These are phyloP conservation scores for Dallia pectoralis DNA, from an alignment of 2,797 vertebrate species.

Conservation along the genomic window DNA sequence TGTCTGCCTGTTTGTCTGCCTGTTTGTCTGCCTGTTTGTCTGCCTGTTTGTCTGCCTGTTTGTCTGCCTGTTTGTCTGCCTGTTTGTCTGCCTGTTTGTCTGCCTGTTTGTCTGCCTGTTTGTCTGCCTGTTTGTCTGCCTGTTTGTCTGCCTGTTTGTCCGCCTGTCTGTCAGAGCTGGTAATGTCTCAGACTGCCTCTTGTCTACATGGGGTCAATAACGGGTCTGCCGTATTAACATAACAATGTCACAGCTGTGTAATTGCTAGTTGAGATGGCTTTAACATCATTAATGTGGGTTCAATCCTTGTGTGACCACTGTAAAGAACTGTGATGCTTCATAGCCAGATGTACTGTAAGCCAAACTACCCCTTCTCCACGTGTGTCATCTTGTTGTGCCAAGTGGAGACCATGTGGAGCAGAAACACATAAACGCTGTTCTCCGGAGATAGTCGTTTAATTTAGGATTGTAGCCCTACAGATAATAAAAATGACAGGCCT, in stretches of 20 bases:
- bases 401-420: neutral
- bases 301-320: neutral
- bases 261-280: neutral
- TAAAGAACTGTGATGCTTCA: neutral
- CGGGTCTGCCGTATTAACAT: neutral
- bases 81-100: neutral
- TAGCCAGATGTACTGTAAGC: neutral
- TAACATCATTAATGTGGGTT: neutral
- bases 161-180: neutral
- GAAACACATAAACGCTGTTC: neutral
- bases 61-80: neutral
- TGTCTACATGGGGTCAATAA: neutral
- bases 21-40: neutral
- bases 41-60: neutral
- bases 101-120: neutral
- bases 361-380: neutral
- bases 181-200: slow-evolving; percentile 5
- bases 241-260: neutral
- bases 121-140: neutral
- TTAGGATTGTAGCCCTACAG: neutral
- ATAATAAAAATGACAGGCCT: slow-evolving; percentile 30
- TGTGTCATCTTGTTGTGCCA: neutral
- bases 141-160: neutral
- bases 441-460: neutral
- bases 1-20: neutral